These are phyloP conservation scores for Dendrophyllia cribrosa DNA, from an alignment of 64 coral and sea anemone species.

Conservation along the genomic window DNA sequence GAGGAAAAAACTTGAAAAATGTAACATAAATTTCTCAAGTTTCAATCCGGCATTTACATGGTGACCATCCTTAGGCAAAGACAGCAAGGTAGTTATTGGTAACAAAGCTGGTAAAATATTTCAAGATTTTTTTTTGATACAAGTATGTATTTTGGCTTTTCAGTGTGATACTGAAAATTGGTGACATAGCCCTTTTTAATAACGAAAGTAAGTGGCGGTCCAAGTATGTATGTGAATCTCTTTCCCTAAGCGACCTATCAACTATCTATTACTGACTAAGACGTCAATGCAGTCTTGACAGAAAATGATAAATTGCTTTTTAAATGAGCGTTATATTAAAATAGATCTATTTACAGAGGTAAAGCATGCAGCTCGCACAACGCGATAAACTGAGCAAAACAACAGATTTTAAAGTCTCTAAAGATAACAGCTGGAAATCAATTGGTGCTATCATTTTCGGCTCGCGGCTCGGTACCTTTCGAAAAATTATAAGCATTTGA, in stretches of 20 bases:
- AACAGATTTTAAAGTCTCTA: not conserved
- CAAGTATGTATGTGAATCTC: not conserved
- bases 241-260: not conserved
- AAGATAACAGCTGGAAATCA: slow-evolving; percentile 23
- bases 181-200: too few relatives aligned
- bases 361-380: slow-evolving; percentile 19
- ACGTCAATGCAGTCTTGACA: slow-evolving; percentile 13
- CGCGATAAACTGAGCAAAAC: not conserved
- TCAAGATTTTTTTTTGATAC: too few relatives aligned
- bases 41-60: too few relatives aligned
- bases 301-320: slow-evolving; percentile 44
- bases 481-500: not conserved
- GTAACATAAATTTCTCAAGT: too few relatives aligned
- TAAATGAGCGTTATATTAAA: not conserved
- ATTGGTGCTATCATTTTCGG: not conserved
- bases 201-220: too few relatives aligned
- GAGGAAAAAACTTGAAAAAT: too few relatives aligned
- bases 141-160: too few relatives aligned
- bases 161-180: too few relatives aligned
- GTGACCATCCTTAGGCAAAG: too few relatives aligned
- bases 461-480: not conserved
- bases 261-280: not conserved
- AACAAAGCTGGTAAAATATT: too few relatives aligned
- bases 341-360: not conserved
- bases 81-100: too few relatives aligned